Percentiles rank a stretch among this genome's conserved stretches.
These are phyloP conservation scores for Scaptomyza montana DNA, from an alignment of 1,140 invertebrate species.

Conservation along the genomic window DNA sequence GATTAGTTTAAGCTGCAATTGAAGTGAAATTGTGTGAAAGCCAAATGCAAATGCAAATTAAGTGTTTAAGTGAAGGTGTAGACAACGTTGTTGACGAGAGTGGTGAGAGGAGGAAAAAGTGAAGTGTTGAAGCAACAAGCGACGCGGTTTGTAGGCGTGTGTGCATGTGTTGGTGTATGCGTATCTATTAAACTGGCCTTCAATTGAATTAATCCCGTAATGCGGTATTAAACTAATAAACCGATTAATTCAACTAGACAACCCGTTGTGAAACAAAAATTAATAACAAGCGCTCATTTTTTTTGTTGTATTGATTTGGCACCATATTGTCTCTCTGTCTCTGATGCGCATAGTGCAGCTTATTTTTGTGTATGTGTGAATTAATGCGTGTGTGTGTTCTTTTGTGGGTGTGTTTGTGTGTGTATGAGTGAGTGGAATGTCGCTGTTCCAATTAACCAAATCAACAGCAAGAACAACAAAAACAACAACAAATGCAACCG, in stretches of 20 bases:
- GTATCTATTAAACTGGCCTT: slow-evolving; percentile 62
- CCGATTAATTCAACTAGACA: slow-evolving; percentile 53
- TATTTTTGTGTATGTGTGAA: neutral
- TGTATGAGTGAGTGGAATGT: slow-evolving; percentile 46
- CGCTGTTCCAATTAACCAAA: slow-evolving; percentile 62
- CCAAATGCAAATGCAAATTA: slow-evolving; percentile 27
- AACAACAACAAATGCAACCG: slow-evolving; percentile 73
- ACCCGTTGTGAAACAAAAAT: slow-evolving; percentile 42
- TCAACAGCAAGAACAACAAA: slow-evolving; percentile 18
- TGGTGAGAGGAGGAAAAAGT: neutral
- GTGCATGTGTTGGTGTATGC: slow-evolving; percentile 16
- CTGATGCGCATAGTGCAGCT: slow-evolving; percentile 40
- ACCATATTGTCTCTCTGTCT: slow-evolving; percentile 35
- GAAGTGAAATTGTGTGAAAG: slow-evolving; percentile 46
- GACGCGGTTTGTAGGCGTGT: slow-evolving; percentile 38
- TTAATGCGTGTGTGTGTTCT: neutral
- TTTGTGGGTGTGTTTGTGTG: slow-evolving; percentile 17
- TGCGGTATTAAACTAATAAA: slow-evolving; percentile 63
- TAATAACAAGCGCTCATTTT: slow-evolving; percentile 33
- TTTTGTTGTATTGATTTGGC: slow-evolving; percentile 49
- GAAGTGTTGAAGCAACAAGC: slow-evolving; percentile 67
- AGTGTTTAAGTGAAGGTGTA: neutral
- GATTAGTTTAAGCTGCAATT: slow-evolving; percentile 56
- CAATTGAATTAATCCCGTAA: slow-evolving; percentile 66
- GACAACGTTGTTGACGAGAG: neutral